Base-by-base conservation (phyloP, 2,888 invertebrate genomes). In the Calameuta pallipes region DNA sequence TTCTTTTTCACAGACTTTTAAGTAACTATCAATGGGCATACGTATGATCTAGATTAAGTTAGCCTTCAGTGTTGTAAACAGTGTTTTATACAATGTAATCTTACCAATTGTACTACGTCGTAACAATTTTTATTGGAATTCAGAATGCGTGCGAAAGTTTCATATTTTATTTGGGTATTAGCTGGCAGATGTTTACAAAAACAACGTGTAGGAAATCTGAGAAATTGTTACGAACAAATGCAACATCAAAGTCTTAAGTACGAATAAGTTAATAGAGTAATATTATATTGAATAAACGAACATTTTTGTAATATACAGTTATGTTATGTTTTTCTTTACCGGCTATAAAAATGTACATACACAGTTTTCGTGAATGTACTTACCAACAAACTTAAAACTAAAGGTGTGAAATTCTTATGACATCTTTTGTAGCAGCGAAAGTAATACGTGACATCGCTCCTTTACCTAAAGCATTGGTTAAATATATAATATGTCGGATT, bases 371-470 rank as follows among this genome's bases (percentile, higher is more conserved):
- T 23, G 23, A 23, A 9, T 23, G 0, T 56, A 23, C 23, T 56
- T 56, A 56, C 56, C 56, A 23, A 23, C 1, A 56, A 56, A 56
- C 23, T 23, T 56, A 23, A 56, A 56, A 9, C 56, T 2, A 56
- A 6, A 56, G 23, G 0, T 23, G 23, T 23, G 23, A 56, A 23
- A 9, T 80, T 78, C 37, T 83, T 75, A 69, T 74, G 93, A 90
- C 89, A 94, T 92, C 84, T 94, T 91, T 85, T 94, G 92, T 75
- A 95, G 90, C 80, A 95, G 91, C 85, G 93, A 93, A 88, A 94
- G 91, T 33, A 94, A 89, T 13, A 89, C 91, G 81, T 92, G 91
- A 80, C 95, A 93, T 78, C 95, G 92, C 77, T 92, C 92, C 86
- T 92, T 93, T 12, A 95, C 93, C 88, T 92, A 81, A 33, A 89